Percentiles rank a stretch among this genome's conserved stretches.
phyloP scores from a whole-genome alignment of 2,888 invertebrate species.

The Agonopterix subpropinquella region DNA sequence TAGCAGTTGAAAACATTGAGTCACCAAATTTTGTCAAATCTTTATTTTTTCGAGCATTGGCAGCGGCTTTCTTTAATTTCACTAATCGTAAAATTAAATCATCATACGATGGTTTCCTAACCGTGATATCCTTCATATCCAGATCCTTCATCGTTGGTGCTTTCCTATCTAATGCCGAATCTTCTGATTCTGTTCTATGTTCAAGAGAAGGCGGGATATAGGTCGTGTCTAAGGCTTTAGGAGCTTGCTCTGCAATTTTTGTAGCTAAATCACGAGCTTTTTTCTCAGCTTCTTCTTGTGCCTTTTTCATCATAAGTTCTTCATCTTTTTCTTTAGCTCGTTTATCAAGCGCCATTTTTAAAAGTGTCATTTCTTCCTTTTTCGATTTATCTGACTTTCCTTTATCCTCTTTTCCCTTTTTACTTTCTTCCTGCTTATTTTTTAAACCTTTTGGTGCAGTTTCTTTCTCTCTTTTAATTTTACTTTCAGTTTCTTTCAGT shows the following conservation, averaged over 20 bases:
- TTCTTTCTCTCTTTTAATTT: too few species aligned
- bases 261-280: constrained; percentile 16
- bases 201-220: too few species aligned
- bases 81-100: constrained; percentile 30
- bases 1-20: neutral
- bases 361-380: neutral
- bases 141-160: too few species aligned
- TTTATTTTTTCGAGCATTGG: constrained; percentile 6
- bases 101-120: constrained; percentile 19
- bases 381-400: neutral
- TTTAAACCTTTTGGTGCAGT: too few species aligned
- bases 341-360: constrained; percentile 2
- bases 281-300: constrained; percentile 10
- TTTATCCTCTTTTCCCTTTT: neutral
- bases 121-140: too few species aligned
- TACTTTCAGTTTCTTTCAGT: too few species aligned
- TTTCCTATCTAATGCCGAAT: too few species aligned
- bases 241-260: too few species aligned
- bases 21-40: too few species aligned
- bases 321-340: constrained; percentile 10
- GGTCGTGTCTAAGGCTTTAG: too few species aligned
- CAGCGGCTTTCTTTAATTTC: constrained; percentile 18
- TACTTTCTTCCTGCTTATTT: too few species aligned
- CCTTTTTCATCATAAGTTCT: constrained; percentile 8
- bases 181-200: too few species aligned